phyloP scores from a whole-genome alignment of 2,113 vertebrate species.

The Cottus gobio region DNA sequence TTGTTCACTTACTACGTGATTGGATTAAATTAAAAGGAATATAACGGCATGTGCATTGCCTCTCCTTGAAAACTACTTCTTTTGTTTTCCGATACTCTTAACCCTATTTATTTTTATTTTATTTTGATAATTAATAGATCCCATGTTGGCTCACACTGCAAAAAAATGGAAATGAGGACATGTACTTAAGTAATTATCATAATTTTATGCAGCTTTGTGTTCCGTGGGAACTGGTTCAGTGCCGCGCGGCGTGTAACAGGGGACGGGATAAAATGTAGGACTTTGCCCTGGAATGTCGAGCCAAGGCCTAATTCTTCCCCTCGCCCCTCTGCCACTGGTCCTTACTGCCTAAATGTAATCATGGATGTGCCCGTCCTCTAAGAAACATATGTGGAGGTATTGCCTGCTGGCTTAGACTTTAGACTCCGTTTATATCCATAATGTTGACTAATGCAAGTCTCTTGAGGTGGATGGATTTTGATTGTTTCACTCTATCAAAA shows the following conservation, averaged over 20 bases:
- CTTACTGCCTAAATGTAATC: slow-evolving; percentile 51
- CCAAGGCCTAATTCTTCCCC: slow-evolving; percentile 76
- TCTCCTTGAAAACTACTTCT: background rate
- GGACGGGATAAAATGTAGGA: slow-evolving; percentile 80
- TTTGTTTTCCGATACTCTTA: slow-evolving; percentile 15
- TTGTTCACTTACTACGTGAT: background rate
- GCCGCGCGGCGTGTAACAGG: slow-evolving; percentile 71
- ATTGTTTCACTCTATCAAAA: slow-evolving; percentile 88
- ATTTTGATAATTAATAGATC: slow-evolving; percentile 62
- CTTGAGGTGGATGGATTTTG: slow-evolving; percentile 84
- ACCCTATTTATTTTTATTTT: slow-evolving; percentile 56
- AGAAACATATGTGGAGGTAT: slow-evolving; percentile 7
- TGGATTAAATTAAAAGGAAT: slow-evolving; percentile 2
- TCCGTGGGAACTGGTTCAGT: slow-evolving; percentile 83
- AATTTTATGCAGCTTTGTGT: slow-evolving; percentile 84
- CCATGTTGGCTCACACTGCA: slow-evolving; percentile 53
- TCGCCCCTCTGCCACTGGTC: slow-evolving; percentile 45
- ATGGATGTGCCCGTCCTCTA: slow-evolving; percentile 17
- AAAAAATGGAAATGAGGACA: slow-evolving; percentile 82
- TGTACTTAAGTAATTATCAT: slow-evolving; percentile 84
- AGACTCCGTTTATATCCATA: slow-evolving; percentile 1
- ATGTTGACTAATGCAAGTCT: slow-evolving; percentile 1
- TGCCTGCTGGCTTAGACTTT: slow-evolving; percentile 12
- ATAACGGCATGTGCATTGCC: background rate
- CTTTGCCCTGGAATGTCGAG: slow-evolving; percentile 81